These are phyloP conservation scores for Noctilio leporinus DNA, from an alignment of 2,113 vertebrate genomes.

Conservation along the genomic window DNA sequence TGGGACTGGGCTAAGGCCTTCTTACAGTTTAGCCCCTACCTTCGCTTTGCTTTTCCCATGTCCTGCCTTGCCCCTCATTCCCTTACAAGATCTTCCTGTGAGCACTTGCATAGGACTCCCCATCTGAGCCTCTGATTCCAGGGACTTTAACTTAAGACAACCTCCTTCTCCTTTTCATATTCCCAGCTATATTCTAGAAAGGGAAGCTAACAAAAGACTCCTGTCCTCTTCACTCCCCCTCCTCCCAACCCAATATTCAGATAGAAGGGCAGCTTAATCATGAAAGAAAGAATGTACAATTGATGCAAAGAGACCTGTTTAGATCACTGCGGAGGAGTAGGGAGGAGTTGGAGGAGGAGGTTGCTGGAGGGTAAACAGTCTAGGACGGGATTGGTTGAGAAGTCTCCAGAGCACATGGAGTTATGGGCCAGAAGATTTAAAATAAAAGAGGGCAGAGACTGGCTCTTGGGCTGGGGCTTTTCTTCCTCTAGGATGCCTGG, in stretches of 20 bases:
- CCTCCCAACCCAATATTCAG: neutral
- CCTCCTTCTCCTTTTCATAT: neutral
- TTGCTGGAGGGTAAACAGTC: no score
- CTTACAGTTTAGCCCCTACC: neutral
- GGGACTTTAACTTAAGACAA: neutral
- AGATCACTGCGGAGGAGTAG: no score
- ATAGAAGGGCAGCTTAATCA: neutral
- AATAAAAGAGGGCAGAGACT: no score
- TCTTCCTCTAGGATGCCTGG: no score
- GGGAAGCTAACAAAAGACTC: neutral
- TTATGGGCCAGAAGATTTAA: no score
- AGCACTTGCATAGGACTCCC: neutral
- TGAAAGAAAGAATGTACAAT: neutral
- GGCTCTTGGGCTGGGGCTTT: no score
- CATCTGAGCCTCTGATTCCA: neutral
- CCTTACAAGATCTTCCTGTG: neutral
- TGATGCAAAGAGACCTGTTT: no score
- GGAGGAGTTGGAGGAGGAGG: no score
- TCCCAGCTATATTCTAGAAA: neutral
- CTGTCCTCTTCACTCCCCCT: neutral
- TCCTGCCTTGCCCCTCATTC: neutral
- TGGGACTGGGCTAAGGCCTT: neutral
- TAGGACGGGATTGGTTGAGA: no score
- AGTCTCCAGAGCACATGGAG: no score
- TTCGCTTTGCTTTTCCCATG: neutral